A percentile compares a stretch with the other conserved stretches of the same genome.
Evolutionary conservation across 1,140 invertebrate genomes (phyloP).

Genomic region (Oreohelix idahoensis): DNA sequence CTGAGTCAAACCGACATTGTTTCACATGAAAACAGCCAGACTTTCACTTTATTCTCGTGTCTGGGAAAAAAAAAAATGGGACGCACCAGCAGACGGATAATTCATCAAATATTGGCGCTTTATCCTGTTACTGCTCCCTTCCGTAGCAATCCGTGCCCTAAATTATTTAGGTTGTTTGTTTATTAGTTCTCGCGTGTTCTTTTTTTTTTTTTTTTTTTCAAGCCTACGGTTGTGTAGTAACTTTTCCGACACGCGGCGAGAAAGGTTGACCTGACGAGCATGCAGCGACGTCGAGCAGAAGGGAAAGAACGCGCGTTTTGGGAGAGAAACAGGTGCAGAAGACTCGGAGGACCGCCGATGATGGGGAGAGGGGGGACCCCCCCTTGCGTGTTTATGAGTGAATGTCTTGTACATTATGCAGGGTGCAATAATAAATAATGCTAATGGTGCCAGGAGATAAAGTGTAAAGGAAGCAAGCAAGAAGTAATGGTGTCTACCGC

Average conservation of each 20-base stretch:
- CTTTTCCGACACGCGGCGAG: not conserved
- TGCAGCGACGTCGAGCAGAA: not conserved
- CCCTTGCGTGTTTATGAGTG: not conserved
- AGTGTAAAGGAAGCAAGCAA: not conserved
- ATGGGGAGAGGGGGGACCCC: not conserved
- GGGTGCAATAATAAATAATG: slow-evolving; percentile 10
- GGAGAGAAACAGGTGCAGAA: not conserved
- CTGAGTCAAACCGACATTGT: too few relatives aligned
- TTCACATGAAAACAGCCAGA: too few relatives aligned
- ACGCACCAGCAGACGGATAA: too few relatives aligned
- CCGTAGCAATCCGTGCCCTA: not conserved
- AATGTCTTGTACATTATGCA: slow-evolving; percentile 3
- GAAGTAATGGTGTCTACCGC: slow-evolving; percentile 1
- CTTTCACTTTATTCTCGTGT: too few relatives aligned
- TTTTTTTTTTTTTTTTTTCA: not conserved
- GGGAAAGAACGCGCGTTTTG: not conserved
- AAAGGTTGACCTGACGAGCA: not conserved
- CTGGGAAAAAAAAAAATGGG: too few relatives aligned
- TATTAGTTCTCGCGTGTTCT: not conserved
- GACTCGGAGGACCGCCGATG: not conserved
- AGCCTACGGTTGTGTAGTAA: not conserved
- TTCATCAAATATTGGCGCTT: too few relatives aligned
- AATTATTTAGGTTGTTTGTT: not conserved
- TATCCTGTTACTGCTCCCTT: too few relatives aligned
- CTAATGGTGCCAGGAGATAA: slow-evolving; percentile 12